Evolutionary conservation across 2,113 vertebrate species (phyloP), one percentile per base, ranked within the genome.

Genomic region (Athene noctua): DNA sequence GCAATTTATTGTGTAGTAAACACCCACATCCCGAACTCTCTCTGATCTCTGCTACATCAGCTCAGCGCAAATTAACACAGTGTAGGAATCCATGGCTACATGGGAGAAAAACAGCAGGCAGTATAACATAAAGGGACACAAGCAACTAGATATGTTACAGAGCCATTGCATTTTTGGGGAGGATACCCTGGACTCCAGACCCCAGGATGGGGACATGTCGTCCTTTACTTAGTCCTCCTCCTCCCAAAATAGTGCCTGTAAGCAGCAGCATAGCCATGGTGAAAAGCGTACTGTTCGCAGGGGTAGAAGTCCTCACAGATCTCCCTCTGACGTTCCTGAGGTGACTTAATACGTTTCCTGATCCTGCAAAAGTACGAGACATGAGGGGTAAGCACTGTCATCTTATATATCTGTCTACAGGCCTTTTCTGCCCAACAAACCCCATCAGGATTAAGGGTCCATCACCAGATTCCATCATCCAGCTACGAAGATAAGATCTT

Each of bases 281-380:
- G 89, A 23, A 83, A 82, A 18, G 99, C 98, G 0, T 98, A 98
- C 63, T 73, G 78, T 42, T 99, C 98, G 2, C 99, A 99, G 1
- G 98, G 98, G 13, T 92, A 95, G 93, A 97, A 98, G 89, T 99
- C 98, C 84, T 99, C 99, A 1, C 99, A 99, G 61, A 93, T 98
- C 97, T 99, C 99, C 13, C 98, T 97, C 36, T 98, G 98, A 17
- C 80, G 73, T 97, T 99, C 99, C 0, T 97, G 91, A 10, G 79
- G 89, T 2, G 97, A 92, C 97, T 99, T 99, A 58, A 2, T 78
- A 7, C 91, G 97, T 36, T 98, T 97, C 20, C 97, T 87, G 80
- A 96, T 73, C 97, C 99, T 99, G 92, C 3, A 84, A 58, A 77
- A 68, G 59, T 5, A 78, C 21, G 29, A 89, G 10, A 81, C 13